phyloP scores from a whole-genome alignment of 1,140 invertebrate species.

The Neotoxoptera formosana region DNA sequence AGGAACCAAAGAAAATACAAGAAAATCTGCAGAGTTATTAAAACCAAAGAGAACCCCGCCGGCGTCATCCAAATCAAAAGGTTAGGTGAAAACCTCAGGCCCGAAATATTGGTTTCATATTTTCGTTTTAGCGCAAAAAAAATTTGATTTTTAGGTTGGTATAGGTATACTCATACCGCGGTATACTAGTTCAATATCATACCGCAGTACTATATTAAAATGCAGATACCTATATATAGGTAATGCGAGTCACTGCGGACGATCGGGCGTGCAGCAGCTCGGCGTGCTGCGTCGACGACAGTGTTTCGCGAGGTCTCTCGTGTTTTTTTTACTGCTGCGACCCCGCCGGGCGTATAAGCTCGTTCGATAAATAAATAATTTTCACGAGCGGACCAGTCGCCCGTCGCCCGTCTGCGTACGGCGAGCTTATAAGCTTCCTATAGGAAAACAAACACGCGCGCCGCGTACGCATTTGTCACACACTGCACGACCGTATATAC shows the following conservation, averaged over 20 bases:
- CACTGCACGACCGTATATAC: background rate
- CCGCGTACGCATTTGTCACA: background rate
- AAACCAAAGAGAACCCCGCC: background rate
- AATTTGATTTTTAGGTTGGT: no score
- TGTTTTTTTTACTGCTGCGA: background rate
- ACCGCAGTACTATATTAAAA: no score
- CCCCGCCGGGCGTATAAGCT: background rate
- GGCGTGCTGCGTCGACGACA: background rate
- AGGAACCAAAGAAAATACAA: no score
- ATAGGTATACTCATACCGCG: no score
- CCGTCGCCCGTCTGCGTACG: background rate
- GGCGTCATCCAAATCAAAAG: no score
- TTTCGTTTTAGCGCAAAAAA: background rate
- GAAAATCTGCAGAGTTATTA: background rate
- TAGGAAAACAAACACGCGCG: constrained; percentile 10
- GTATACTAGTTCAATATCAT: no score
- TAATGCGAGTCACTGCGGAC: background rate
- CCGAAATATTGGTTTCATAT: background rate
- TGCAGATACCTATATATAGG: no score
- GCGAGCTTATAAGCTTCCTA: no score
- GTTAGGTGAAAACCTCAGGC: no score
- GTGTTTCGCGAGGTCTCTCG: background rate
- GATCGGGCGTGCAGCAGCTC: no score
- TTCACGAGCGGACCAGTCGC: background rate
- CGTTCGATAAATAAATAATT: background rate